Evolutionary conservation across 2,797 vertebrate species (phyloP).

Genomic region (Leucoraja ocellata): DNA sequence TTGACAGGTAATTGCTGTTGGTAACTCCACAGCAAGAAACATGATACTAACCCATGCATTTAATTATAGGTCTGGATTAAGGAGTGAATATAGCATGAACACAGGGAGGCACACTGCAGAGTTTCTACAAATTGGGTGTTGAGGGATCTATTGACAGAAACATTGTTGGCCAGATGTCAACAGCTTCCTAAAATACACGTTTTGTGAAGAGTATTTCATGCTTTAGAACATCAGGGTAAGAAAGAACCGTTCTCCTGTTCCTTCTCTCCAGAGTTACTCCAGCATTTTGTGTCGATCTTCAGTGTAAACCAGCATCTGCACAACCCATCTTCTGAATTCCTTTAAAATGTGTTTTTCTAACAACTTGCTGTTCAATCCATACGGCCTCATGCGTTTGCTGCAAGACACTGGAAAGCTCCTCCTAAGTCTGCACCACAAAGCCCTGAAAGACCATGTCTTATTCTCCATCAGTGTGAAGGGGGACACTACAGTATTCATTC

Average conservation of each 20-base stretch:
- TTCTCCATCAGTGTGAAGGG: not conserved
- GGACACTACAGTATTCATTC: not conserved
- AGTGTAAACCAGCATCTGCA: too few relatives aligned
- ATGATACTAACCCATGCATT: not conserved
- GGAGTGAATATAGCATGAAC: not conserved
- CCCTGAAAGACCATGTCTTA: not conserved
- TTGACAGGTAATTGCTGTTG: not conserved
- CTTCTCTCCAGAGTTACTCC: too few relatives aligned
- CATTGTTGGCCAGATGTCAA: not conserved
- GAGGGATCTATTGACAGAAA: not conserved
- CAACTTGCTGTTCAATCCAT: not conserved
- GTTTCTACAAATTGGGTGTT: not conserved
- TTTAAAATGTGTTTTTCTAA: not conserved
- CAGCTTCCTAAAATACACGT: not conserved
- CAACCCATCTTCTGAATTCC: not conserved
- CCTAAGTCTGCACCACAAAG: not conserved
- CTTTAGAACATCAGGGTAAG: not conserved
- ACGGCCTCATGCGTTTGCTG: not conserved
- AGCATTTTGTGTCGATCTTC: too few relatives aligned
- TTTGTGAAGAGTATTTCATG: not conserved
- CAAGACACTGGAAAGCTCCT: not conserved
- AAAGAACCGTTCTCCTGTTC: too few relatives aligned
- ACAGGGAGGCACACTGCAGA: not conserved
- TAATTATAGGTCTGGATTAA: not conserved
- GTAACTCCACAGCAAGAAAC: not conserved